Conservation (phyloP, 2,113 vertebrate genomes). For the Todiramphus saurophagus region DNA sequence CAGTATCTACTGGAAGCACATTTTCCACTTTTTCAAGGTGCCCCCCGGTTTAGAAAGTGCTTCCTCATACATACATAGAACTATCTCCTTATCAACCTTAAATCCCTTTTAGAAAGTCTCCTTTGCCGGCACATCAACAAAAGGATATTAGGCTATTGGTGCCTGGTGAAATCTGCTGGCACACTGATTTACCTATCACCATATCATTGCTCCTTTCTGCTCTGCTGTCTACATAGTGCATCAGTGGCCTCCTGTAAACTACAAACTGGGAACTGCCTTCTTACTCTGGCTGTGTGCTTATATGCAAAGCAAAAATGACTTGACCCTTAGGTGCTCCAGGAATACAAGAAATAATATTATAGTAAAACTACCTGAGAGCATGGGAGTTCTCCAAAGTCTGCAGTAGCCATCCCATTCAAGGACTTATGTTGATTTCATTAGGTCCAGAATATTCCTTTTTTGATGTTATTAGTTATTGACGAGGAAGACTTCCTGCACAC, state of each 20-base stretch:
- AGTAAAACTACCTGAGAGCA: background rate
- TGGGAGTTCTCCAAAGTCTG: background rate
- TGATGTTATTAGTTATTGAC: background rate
- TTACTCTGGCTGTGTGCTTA: background rate
- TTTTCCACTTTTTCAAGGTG: background rate
- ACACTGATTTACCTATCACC: rapidly evolving
- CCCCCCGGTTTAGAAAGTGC: background rate
- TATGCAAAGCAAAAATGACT: background rate
- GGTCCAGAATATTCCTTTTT: background rate
- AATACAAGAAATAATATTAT: background rate
- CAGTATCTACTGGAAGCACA: background rate
- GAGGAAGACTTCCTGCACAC: background rate
- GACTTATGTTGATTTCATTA: background rate
- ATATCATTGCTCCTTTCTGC: background rate
- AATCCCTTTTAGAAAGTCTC: background rate
- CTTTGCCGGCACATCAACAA: background rate
- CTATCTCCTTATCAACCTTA: background rate
- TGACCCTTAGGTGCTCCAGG: background rate
- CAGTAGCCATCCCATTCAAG: background rate
- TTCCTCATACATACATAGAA: background rate
- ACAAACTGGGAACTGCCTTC: background rate
- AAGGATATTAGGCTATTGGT: background rate
- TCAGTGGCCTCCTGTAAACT: background rate
- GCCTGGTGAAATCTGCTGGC: background rate
- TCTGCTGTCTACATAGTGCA: background rate